These are phyloP conservation scores for Ephialtes manifestator DNA, from an alignment of 2,888 invertebrate genomes.

Conservation along the genomic window DNA sequence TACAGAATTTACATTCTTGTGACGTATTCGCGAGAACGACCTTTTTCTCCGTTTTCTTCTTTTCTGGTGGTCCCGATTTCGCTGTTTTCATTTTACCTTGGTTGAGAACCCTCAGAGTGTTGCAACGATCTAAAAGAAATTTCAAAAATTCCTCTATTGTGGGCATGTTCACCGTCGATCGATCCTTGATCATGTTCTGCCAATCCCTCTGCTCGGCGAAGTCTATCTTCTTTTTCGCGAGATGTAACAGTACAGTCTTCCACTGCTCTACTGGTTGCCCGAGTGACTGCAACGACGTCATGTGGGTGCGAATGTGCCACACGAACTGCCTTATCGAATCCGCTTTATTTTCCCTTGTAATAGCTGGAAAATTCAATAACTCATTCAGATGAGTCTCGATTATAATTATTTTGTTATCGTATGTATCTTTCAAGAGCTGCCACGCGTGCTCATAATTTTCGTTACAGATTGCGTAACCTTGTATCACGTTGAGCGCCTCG, in stretches of 20 bases:
- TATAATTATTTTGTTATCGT: slow-evolving; percentile 52
- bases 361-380: slow-evolving; percentile 54
- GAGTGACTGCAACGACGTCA: slow-evolving; percentile 39
- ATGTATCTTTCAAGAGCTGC: slow-evolving; percentile 33
- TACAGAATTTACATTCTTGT: slow-evolving; percentile 49
- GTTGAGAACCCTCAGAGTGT: slow-evolving; percentile 48
- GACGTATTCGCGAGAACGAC: slow-evolving; percentile 36
- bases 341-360: slow-evolving; percentile 58
- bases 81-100: slow-evolving; percentile 46
- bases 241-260: slow-evolving; percentile 53
- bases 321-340: slow-evolving; percentile 52
- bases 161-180: slow-evolving; percentile 62
- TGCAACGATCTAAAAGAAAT: slow-evolving; percentile 62
- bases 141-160: slow-evolving; percentile 60
- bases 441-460: slow-evolving; percentile 14
- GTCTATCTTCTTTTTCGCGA: slow-evolving; percentile 58
- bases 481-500: no score
- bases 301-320: slow-evolving; percentile 58
- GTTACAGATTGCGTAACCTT: no score
- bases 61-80: slow-evolving; percentile 5
- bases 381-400: slow-evolving; percentile 58
- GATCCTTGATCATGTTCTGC: slow-evolving; percentile 51
- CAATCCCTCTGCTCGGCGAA: slow-evolving; percentile 50
- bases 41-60: slow-evolving; percentile 43
- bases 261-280: slow-evolving; percentile 50